These are phyloP conservation scores for Actenoides hombroni DNA, from an alignment of 2,113 vertebrate species.

Conservation along the genomic window DNA sequence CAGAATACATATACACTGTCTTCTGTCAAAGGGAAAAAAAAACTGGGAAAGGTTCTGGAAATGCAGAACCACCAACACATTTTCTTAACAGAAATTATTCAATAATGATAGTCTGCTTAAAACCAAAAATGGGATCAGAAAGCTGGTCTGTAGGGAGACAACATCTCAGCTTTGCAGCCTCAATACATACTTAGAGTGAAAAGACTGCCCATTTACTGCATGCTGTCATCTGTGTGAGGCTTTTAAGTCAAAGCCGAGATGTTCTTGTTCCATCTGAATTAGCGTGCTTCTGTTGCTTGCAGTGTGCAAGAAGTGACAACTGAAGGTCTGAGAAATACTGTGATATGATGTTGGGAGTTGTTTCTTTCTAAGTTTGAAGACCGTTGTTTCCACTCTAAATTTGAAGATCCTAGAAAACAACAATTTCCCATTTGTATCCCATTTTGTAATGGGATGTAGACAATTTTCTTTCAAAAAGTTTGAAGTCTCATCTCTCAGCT, in stretches of 20 bases:
- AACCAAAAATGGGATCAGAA: background rate
- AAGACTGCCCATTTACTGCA: background rate
- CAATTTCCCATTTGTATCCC: background rate
- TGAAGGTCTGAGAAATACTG: background rate
- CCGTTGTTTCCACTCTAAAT: background rate
- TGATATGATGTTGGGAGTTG: background rate
- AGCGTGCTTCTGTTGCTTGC: background rate
- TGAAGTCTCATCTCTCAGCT: background rate
- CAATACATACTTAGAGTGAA: background rate
- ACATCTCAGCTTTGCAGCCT: background rate
- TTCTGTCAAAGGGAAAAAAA: background rate
- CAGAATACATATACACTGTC: background rate
- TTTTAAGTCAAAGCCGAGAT: background rate
- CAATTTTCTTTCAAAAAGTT: background rate
- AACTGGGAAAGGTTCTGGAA: background rate
- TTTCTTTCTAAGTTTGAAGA: too few species aligned
- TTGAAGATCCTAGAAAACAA: background rate
- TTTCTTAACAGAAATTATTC: background rate
- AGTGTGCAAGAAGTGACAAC: background rate
- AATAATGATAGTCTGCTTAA: background rate
- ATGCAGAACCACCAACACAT: background rate
- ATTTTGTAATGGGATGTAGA: background rate
- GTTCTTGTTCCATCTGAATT: background rate
- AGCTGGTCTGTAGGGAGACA: background rate
- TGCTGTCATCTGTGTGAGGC: background rate